These are phyloP conservation scores for Drosophila navojoa DNA, from an alignment of 1,140 invertebrate genomes.

Conservation along the genomic window DNA sequence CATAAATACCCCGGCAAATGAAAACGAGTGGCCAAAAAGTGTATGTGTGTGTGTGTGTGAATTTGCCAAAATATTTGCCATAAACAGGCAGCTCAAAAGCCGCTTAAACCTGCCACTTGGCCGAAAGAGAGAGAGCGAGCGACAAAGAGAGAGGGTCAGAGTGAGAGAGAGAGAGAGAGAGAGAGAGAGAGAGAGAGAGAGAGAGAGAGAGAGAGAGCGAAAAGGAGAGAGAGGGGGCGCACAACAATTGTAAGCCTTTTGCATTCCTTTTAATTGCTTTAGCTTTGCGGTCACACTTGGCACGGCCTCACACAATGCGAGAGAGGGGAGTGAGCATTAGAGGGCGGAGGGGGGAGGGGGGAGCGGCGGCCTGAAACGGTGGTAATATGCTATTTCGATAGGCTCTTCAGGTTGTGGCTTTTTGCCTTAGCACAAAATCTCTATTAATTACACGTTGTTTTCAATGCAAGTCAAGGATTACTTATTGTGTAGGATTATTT, in stretches of 20 bases:
- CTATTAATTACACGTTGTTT: slow-evolving; percentile 15
- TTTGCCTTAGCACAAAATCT: neutral
- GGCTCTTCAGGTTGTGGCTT: slow-evolving; percentile 24
- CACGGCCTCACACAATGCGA: neutral
- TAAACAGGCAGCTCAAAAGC: slow-evolving; percentile 53
- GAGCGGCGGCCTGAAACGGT: no score
- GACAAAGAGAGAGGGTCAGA: no score
- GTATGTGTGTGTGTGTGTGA: slow-evolving; percentile 1
- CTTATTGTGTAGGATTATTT: neutral
- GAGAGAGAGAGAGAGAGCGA: no score
- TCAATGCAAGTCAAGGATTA: neutral
- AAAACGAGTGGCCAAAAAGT: slow-evolving; percentile 17
- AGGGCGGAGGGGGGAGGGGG: neutral
- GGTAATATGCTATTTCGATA: slow-evolving; percentile 18
- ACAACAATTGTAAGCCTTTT: slow-evolving; percentile 63
- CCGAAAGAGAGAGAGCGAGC: slow-evolving; percentile 19
- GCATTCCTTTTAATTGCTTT: slow-evolving; percentile 65
- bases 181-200: neutral
- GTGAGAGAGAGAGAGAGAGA: no score
- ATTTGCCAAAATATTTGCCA: slow-evolving; percentile 63
- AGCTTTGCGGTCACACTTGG: slow-evolving; percentile 33
- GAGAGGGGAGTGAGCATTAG: neutral
- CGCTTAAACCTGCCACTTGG: slow-evolving; percentile 62
- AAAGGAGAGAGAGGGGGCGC: neutral
- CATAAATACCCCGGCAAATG: slow-evolving; percentile 53